Evolutionary conservation across 2,113 vertebrate species (phyloP).

Genomic region (Xiphophorus couchianus): DNA sequence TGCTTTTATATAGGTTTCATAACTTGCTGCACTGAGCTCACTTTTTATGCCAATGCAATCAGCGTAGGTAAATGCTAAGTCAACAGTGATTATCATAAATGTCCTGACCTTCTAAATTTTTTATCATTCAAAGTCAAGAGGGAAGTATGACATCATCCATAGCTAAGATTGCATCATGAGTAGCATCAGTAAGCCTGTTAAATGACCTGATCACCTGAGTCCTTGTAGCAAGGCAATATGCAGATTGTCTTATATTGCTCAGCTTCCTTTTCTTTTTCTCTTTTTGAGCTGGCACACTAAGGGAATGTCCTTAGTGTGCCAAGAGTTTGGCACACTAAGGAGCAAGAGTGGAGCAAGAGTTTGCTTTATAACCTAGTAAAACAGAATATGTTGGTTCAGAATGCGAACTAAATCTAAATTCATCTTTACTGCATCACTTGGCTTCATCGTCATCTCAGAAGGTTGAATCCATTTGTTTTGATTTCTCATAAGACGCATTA

Average conservation of each 20-base stretch:
- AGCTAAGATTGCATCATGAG: constrained; percentile 22
- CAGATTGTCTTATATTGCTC: not conserved
- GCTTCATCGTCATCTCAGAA: constrained; percentile 26
- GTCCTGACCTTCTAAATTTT: constrained; percentile 8
- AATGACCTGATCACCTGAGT: constrained; percentile 6
- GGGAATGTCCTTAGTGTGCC: not conserved
- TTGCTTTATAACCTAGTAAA: constrained; percentile 34
- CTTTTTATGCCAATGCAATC: constrained; percentile 12
- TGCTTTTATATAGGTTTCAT: constrained; percentile 4
- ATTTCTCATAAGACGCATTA: constrained; percentile 27
- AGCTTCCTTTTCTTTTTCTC: constrained; percentile 1
- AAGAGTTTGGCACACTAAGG: too few relatives aligned
- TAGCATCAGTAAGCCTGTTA: not conserved
- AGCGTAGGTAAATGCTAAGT: constrained; percentile 17
- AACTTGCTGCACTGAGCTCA: not conserved
- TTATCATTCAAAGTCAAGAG: constrained; percentile 9
- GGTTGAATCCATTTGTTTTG: constrained; percentile 22
- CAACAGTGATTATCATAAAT: constrained; percentile 9
- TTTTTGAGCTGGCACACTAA: constrained; percentile 16
- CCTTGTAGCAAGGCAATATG: not conserved
- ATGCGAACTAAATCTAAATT: constrained; percentile 17
- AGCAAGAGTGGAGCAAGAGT: not conserved
- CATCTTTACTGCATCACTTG: constrained; percentile 10
- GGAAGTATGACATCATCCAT: constrained; percentile 12
- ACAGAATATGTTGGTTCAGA: constrained; percentile 33